Base-by-base conservation (phyloP, 2,888 invertebrate species). In the Odontothrips loti region DNA sequence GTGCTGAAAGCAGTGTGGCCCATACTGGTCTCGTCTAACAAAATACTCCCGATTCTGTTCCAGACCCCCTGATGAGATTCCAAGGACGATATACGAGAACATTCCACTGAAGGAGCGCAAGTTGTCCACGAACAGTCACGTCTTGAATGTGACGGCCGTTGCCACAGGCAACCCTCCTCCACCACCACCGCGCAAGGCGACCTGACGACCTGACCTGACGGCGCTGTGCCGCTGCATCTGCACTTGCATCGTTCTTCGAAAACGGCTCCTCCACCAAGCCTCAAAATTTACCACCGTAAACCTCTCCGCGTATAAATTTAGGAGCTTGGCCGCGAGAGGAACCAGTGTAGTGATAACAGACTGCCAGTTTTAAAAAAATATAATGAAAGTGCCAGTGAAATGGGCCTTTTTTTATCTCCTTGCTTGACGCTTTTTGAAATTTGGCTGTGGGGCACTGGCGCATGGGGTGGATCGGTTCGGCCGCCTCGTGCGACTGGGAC, bases 41-140 rank as follows among this genome's bases (percentile, higher is more conserved):
- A 43, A 43, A 43, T 2, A 43, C 34, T 43, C 3, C 3, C 34
- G 34, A 43, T 82, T 82, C 84, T 82, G 82, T 87, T 87, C 51
- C 85, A 90, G 90, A 85, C 89, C 89, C 47, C 89, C 89, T n/a
- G 89, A 90, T 83, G 89, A 89, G 82, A 84, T 89, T 83, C 88
- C 89, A 79, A 88, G 88, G 83, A 89, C 88, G 82, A 86, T 87
- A 58, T 90, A 90, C 84, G 89, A 88, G 85, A 90, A 90, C 88
- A 88, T 90, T 87, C 89, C 89, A 82, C 85, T 87, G 79, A 87
- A 87, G 84, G 89, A 89, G 81, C 79, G 83, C 47, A 83, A 83
- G 82, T 78, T 83, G 63, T 82, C 83, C 20, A 81, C 81, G 15
- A 82, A 83, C n/a, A 82, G 68, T 75, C 68, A 75, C 12, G 68